Evolutionary conservation across 2,797 vertebrate species (phyloP), one percentile per base, ranked within the genome.

Genomic region (Sternotherus odoratus): DNA sequence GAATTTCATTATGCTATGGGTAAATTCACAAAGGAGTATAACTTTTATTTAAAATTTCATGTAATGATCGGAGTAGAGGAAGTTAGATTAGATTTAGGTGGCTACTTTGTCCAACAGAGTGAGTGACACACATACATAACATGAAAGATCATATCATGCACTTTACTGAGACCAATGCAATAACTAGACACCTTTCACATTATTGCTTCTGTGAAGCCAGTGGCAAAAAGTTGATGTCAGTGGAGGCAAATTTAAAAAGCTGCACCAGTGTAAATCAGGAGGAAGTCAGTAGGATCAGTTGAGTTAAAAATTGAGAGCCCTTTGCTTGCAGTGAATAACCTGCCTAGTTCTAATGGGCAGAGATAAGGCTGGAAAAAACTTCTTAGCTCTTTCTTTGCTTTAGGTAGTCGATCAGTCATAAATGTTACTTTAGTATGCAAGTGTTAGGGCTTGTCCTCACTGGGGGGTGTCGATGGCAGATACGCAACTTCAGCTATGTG

Each of bases 121-220:
- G 30, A 57, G 39, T 17, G 28, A 91, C 50, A 8, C 8, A 36
- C 6, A 4, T 5, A 2, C 17, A 17, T 46, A 39, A n/a, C 72
- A 83, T 79, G 5, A 83, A 49, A 33, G 69, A 56, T 85, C 49
- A 4, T 21, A 49, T n/a, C 51, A 75, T 16, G 69, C 43, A 51
- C 2, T 1, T 85, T 77, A 8, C n/a, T 82, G 56, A 36, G 1
- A 0, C 6, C 2, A 8, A 30, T 72, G 36, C 43, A 28, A 28
- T 53, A 9, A n/a, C 24, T 82, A 9, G 16, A 46, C 50, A 4
- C 2, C 16, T 12, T 24, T 95, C 77, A 54, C 0, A 0, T n/a
- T n/a, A n/a, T n/a, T n/a, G n/a, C n/a, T n/a, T n/a, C n/a, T n/a
- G n/a, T n/a, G n/a, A n/a, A 90, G 49, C 39, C 56, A 77, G 13